A percentile compares a stretch with the other conserved stretches of the same genome.
Conservation (phyloP, 2,797 vertebrate species). For the Notolabrus celidotus region DNA sequence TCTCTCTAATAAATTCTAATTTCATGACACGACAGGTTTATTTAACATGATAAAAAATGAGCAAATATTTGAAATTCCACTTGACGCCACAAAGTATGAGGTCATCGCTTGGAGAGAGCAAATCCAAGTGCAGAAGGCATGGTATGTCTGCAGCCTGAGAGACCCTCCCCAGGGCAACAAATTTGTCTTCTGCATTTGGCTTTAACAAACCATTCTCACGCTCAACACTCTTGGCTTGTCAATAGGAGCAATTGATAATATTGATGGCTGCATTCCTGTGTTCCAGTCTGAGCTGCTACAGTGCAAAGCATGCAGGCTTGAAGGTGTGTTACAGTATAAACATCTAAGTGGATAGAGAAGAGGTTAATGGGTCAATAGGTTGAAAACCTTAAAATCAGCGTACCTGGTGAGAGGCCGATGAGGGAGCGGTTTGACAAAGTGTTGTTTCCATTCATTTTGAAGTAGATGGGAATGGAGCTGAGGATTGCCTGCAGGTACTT, state of each 20-base stretch:
- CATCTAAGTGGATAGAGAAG: too few relatives aligned
- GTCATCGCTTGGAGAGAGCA: conserved; percentile 1
- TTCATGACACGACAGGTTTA: too few relatives aligned
- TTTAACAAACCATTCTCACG: conserved; percentile 38
- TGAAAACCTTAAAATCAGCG: not conserved
- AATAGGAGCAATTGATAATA: conserved; percentile 25
- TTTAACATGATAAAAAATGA: not conserved
- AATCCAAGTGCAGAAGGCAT: not conserved
- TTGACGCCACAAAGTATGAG: not conserved
- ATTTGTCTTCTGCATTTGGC: conserved; percentile 18
- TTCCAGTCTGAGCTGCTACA: not conserved
- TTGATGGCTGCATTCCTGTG: conserved; percentile 9
- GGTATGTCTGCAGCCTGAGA: conserved; percentile 1
- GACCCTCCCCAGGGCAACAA: conserved; percentile 3
- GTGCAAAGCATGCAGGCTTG: not conserved
- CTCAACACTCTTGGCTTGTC: conserved; percentile 5
- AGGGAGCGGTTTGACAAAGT: conserved; percentile 91
- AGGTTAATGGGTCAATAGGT: too few relatives aligned
- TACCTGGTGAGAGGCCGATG: conserved; percentile 96
- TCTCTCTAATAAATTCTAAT: too few relatives aligned
- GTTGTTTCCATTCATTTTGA: conserved; percentile 90
- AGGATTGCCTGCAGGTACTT: conserved; percentile 97
- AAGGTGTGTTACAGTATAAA: too few relatives aligned
- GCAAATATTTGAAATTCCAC: not conserved
- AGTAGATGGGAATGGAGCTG: conserved; percentile 92